These are phyloP conservation scores for Copidosoma aretas DNA, from an alignment of 2,888 invertebrate genomes.

Conservation along the genomic window DNA sequence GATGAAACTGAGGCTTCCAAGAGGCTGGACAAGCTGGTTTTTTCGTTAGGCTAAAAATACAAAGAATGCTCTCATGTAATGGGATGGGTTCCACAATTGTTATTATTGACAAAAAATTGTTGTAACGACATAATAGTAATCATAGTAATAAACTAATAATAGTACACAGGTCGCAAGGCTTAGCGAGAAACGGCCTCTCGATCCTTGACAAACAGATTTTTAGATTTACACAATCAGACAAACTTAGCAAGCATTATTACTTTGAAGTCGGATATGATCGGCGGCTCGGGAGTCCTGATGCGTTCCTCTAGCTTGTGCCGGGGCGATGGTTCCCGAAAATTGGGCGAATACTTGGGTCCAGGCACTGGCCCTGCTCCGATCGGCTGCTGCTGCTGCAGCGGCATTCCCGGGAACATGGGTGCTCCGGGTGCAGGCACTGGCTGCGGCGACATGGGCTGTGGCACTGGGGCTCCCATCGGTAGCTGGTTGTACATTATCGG, in stretches of 20 bases:
- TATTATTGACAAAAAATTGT: neutral
- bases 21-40: conserved; percentile 62
- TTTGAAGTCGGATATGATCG: conserved; percentile 60
- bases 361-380: conserved; percentile 4
- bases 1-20: conserved; percentile 58
- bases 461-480: conserved; percentile 42
- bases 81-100: neutral
- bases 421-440: conserved; percentile 44
- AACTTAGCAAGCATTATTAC: conserved; percentile 49
- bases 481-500: conserved; percentile 52
- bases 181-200: neutral
- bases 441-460: conserved; percentile 33
- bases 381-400: conserved; percentile 7
- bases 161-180: neutral
- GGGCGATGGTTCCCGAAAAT: neutral
- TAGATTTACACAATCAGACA: neutral
- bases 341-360: conserved; percentile 27
- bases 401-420: conserved; percentile 9
- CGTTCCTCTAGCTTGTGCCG: conserved; percentile 47
- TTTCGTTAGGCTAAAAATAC: conserved; percentile 58
- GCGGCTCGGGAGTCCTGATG: conserved; percentile 59
- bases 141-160: too few relatives aligned
- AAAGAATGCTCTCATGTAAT: conserved; percentile 24
- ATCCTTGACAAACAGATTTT: neutral
- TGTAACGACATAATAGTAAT: neutral